phyloP scores from a whole-genome alignment of 2,888 invertebrate species.

The Autographa pulchrina region DNA sequence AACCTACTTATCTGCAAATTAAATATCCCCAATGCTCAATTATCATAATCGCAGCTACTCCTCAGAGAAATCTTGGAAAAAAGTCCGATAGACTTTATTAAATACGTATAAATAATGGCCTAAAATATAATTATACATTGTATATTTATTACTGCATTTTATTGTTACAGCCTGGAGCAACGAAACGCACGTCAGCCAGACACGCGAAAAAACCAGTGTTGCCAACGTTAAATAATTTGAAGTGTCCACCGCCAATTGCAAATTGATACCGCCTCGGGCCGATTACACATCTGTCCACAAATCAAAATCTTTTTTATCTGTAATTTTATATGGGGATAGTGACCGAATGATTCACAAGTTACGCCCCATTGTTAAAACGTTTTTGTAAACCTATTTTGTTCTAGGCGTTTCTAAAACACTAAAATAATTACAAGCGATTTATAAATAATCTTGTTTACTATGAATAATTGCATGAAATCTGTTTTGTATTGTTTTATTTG shows the following conservation, averaged over 20 bases:
- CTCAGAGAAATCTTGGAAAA: not conserved
- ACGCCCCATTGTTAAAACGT: constrained; percentile 52
- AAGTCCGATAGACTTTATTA: not conserved
- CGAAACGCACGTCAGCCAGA: not conserved
- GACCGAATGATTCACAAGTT: constrained; percentile 64
- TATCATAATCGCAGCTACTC: not conserved
- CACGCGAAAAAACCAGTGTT: constrained; percentile 21
- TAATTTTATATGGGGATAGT: constrained; percentile 55
- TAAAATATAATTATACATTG: constrained; percentile 1
- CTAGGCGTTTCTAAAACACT: constrained; percentile 32
- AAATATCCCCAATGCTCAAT: not conserved
- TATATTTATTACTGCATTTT: constrained; percentile 1
- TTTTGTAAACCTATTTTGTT: constrained; percentile 43
- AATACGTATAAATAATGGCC: not conserved
- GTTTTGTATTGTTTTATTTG: constrained; percentile 38
- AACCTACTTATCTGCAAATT: too few species aligned
- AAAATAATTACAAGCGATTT: constrained; percentile 52
- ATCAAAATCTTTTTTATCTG: constrained; percentile 55
- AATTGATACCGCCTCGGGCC: constrained; percentile 53
- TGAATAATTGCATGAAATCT: constrained; percentile 35
- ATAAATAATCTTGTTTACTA: constrained; percentile 24
- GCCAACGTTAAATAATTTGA: constrained; percentile 34
- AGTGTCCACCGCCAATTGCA: constrained; percentile 31
- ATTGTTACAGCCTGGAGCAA: constrained; percentile 4
- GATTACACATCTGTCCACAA: constrained; percentile 55